Evolutionary conservation across 2,113 vertebrate species (phyloP).

Genomic region (Athene noctua): DNA sequence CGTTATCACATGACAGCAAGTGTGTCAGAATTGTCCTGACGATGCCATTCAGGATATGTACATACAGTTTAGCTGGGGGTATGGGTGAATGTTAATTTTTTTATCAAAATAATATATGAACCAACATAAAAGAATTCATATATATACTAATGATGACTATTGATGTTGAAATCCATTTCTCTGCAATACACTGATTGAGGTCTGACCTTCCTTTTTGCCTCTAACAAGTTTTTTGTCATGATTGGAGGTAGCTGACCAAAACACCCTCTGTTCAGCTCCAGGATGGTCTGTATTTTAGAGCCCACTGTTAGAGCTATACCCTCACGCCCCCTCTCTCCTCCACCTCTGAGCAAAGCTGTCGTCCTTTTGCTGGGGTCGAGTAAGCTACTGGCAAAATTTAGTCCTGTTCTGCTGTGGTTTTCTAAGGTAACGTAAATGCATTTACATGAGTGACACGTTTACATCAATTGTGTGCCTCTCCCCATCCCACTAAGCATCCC

Average conservation of each 20-base stretch:
- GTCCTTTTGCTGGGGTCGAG: not conserved
- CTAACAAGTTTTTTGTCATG: fast-evolving
- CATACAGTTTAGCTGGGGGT: not conserved
- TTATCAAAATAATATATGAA: not conserved
- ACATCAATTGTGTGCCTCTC: not conserved
- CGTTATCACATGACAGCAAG: not conserved
- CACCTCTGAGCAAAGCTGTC: not conserved
- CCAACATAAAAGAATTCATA: not conserved
- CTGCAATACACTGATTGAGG: not conserved
- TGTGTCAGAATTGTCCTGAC: not conserved
- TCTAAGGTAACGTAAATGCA: not conserved
- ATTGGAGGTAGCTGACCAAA: not conserved
- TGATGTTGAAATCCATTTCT: not conserved
- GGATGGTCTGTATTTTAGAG: not conserved
- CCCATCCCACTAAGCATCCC: not conserved
- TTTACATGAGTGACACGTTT: not conserved
- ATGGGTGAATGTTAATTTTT: not conserved
- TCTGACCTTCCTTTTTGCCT: not conserved
- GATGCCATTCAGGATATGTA: not conserved
- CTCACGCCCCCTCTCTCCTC: fast-evolving
- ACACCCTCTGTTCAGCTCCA: not conserved
- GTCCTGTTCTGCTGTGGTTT: not conserved
- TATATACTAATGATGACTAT: not conserved
- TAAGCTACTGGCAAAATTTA: not conserved
- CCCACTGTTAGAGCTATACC: not conserved